A percentile compares a stretch with the other conserved stretches of the same genome.
Conservation (phyloP, 2,113 vertebrate genomes). For the Pontoporia blainvillei region DNA sequence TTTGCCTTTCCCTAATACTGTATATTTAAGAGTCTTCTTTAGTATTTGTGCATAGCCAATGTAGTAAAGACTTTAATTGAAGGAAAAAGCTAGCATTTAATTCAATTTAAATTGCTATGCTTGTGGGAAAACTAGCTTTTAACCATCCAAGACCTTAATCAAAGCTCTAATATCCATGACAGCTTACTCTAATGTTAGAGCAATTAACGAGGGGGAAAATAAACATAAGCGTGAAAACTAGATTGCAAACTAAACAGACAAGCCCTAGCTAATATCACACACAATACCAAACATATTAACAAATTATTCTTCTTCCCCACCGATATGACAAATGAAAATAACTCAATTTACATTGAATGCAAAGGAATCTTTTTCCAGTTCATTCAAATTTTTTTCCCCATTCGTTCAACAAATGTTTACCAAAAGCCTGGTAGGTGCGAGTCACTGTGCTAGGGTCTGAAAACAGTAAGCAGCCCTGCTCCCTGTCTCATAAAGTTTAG, state of each 20-base stretch:
- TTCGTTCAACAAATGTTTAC: neutral
- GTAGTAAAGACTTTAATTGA: conserved; percentile 49
- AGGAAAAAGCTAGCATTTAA: conserved; percentile 25
- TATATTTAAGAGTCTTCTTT: neutral
- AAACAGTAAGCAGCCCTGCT: neutral
- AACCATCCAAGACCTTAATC: conserved; percentile 30
- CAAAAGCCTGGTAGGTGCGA: neutral
- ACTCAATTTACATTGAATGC: neutral
- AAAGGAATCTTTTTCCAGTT: neutral
- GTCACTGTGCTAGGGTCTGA: neutral
- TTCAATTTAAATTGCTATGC: conserved; percentile 41
- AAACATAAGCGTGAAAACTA: neutral
- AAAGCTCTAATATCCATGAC: conserved; percentile 38
- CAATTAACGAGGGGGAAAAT: neutral
- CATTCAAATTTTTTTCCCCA: neutral
- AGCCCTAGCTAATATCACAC: neutral
- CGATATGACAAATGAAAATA: neutral
- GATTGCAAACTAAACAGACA: neutral
- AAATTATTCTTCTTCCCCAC: neutral
- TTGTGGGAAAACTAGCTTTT: conserved; percentile 33
- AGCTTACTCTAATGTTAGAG: neutral
- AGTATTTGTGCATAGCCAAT: neutral
- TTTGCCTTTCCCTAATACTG: neutral
- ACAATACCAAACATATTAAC: neutral
- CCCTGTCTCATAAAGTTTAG: neutral